Conservation (phyloP, 2,888 invertebrate genomes). For the Hyposoter didymator region DNA sequence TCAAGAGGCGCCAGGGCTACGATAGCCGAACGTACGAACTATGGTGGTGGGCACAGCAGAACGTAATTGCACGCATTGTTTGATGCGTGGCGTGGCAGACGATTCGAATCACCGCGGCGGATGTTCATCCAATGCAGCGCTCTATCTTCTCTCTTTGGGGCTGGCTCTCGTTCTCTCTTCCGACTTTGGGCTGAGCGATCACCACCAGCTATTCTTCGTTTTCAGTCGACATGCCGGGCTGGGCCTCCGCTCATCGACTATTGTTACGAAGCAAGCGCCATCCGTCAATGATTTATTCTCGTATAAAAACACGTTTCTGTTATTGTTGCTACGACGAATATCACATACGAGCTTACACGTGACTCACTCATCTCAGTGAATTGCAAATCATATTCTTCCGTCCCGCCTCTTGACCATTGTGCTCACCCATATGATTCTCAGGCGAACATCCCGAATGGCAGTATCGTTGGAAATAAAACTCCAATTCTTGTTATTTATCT, state of each 20-base stretch:
- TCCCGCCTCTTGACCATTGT: constrained; percentile 18
- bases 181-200: constrained; percentile 64
- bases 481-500: constrained; percentile 58
- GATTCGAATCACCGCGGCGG: constrained; percentile 73
- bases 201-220: constrained; percentile 72
- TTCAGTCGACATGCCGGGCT: constrained; percentile 61
- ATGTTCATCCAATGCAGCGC: constrained; percentile 48
- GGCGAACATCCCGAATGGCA: constrained; percentile 30
- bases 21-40: constrained; percentile 68
- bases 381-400: constrained; percentile 41
- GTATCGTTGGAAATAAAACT: constrained; percentile 39
- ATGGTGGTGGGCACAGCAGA: constrained; percentile 72
- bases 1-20: constrained; percentile 77
- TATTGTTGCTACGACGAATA: constrained; percentile 26
- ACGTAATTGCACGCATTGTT: constrained; percentile 83
- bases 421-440: constrained; percentile 29
- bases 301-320: constrained; percentile 47
- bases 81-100: constrained; percentile 78
- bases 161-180: constrained; percentile 27
- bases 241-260: constrained; percentile 62
- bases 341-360: constrained; percentile 10
- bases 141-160: constrained; percentile 64
- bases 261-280: constrained; percentile 65
- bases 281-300: constrained; percentile 69
- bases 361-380: constrained; percentile 36